These are phyloP conservation scores for Damaliscus lunatus DNA, from an alignment of 2,113 vertebrate genomes.

Conservation along the genomic window DNA sequence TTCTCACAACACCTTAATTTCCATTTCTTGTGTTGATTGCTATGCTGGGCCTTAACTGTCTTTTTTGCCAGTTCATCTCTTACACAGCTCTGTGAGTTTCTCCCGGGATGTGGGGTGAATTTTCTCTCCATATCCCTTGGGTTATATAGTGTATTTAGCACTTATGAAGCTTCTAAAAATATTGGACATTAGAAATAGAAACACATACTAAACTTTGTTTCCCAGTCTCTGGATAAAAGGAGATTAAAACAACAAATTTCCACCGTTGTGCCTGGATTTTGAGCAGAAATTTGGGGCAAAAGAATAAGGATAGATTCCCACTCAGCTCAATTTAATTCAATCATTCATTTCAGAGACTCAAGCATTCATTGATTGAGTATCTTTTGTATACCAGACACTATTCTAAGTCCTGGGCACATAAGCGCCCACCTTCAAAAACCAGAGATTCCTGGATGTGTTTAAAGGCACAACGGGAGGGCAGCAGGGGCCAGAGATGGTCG, in stretches of 20 bases:
- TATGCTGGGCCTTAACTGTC: not conserved
- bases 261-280: accelerated
- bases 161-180: not conserved
- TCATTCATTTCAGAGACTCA: not conserved
- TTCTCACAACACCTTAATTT: not conserved
- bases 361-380: not conserved
- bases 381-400: not conserved
- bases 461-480: not conserved
- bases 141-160: not conserved
- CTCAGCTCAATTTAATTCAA: not conserved
- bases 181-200: not conserved
- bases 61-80: not conserved
- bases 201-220: not conserved
- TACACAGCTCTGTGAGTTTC: not conserved
- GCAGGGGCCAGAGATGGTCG: accelerated
- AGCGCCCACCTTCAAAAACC: not conserved
- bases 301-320: too few relatives aligned
- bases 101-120: accelerated
- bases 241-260: not conserved
- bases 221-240: not conserved
- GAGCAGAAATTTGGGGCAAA: not conserved
- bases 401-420: not conserved
- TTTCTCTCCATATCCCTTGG: not conserved
- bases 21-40: not conserved
- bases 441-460: not conserved